phyloP scores from a whole-genome alignment of 2,888 invertebrate genomes.

The Alsophila aescularia region DNA sequence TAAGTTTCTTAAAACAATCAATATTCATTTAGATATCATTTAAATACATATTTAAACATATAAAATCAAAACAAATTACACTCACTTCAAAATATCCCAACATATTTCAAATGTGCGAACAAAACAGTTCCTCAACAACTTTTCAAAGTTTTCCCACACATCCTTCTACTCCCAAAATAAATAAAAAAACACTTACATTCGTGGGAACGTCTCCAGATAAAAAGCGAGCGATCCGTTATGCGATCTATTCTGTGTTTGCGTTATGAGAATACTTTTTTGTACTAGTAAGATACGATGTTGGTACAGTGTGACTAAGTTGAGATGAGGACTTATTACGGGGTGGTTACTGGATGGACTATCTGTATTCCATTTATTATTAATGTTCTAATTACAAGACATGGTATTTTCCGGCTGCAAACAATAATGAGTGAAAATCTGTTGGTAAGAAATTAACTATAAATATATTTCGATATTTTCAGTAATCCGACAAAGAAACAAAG shows the following conservation, averaged over 20 bases:
- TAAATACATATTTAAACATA: no score
- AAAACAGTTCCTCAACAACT: neutral
- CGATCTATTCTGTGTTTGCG: slow-evolving; percentile 34
- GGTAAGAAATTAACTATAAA: no score
- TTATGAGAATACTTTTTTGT: slow-evolving; percentile 26
- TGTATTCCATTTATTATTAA: neutral
- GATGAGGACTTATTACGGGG: neutral
- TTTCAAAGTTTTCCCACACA: slow-evolving; percentile 9
- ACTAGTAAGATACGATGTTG: slow-evolving; percentile 9
- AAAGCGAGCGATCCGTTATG: slow-evolving; percentile 36
- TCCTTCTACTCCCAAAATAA: slow-evolving; percentile 13
- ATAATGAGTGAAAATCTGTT: neutral
- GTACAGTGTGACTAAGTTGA: slow-evolving; percentile 16
- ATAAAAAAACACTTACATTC: slow-evolving; percentile 31
- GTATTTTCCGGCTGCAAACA: no score
- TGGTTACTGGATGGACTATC: neutral
- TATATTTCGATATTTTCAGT: no score
- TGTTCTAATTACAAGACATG: neutral
- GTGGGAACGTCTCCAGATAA: slow-evolving; percentile 35
- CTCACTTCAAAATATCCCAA: no score
- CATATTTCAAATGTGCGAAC: neutral
- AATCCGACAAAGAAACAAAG: no score
- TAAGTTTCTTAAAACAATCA: no score
- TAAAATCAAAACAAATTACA: no score
- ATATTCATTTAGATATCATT: no score